phyloP scores from a whole-genome alignment of 1,140 invertebrate species.

The Macrotrachela quadricornifera region DNA sequence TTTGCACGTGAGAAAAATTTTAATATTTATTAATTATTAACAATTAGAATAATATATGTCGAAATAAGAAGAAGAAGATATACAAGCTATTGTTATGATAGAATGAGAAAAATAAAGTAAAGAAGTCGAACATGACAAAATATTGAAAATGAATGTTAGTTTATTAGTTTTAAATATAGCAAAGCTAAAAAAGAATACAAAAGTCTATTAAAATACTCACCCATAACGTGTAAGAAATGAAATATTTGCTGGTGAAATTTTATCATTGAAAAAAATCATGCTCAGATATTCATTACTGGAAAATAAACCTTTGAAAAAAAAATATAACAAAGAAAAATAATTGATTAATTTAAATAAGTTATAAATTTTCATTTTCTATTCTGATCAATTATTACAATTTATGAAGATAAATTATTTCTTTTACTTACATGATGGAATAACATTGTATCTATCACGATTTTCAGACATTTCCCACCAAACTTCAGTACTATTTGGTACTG shows the following conservation, averaged over 20 bases:
- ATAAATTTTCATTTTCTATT: too few species aligned
- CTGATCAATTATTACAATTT: too few species aligned
- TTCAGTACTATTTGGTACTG: too few species aligned
- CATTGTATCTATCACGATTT: background rate
- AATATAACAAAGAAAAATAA: too few species aligned
- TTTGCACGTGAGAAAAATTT: too few species aligned
- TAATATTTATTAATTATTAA: too few species aligned
- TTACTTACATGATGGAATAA: background rate
- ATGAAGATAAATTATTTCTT: too few species aligned
- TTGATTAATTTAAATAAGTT: too few species aligned
- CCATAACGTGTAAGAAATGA: slow-evolving; percentile 75
- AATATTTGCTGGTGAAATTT: slow-evolving; percentile 66
- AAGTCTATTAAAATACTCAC: slow-evolving; percentile 37
- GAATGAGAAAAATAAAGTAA: background rate
- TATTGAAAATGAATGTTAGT: background rate
- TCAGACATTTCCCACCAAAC: slow-evolving; percentile 44
- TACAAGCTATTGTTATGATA: background rate
- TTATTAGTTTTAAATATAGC: background rate
- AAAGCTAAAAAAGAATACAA: background rate
- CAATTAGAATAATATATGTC: too few species aligned
- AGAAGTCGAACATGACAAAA: background rate
- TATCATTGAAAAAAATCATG: slow-evolving; percentile 75
- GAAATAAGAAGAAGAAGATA: background rate
- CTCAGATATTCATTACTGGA: slow-evolving; percentile 19
- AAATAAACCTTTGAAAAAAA: background rate